Percentiles rank a stretch among this genome's conserved stretches.
These are phyloP conservation scores for Callocephalon fimbriatum DNA, from an alignment of 2,113 vertebrate genomes.

Conservation along the genomic window DNA sequence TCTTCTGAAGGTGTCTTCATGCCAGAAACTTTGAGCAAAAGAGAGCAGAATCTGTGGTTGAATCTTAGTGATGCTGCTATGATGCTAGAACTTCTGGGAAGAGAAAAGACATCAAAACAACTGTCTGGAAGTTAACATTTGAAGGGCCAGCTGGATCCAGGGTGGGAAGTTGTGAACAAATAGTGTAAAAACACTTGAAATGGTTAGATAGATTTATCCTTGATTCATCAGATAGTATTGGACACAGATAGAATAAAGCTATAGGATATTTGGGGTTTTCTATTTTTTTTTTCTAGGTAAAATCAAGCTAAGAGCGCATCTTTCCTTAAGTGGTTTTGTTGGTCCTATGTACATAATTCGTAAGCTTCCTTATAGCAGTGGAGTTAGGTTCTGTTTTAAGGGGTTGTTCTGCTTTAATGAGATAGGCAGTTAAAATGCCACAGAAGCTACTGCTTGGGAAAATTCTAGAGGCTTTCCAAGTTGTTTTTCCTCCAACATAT, in stretches of 20 bases:
- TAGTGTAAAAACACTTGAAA: neutral
- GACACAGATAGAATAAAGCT: neutral
- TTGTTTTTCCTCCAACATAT: accelerated
- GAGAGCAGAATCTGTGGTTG: neutral
- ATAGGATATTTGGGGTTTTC: neutral
- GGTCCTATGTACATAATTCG: neutral
- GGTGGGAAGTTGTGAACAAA: neutral
- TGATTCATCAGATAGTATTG: neutral
- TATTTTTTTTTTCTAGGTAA: neutral
- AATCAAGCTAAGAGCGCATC: neutral
- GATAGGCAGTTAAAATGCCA: neutral
- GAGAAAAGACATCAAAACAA: neutral
- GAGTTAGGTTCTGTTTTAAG: neutral
- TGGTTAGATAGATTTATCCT: neutral
- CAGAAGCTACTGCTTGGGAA: neutral
- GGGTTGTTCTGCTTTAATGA: neutral
- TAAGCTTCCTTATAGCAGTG: neutral
- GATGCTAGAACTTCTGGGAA: neutral
- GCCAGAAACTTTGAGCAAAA: neutral
- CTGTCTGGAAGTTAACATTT: neutral
- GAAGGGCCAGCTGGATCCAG: neutral
- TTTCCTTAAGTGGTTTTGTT: neutral
- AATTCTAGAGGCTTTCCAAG: neutral
- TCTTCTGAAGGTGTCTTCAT: neutral
- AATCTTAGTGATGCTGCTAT: neutral